A percentile compares a stretch with the other conserved stretches of the same genome.
Conservation (phyloP, 2,113 vertebrate genomes). For the Alectura lathami region DNA sequence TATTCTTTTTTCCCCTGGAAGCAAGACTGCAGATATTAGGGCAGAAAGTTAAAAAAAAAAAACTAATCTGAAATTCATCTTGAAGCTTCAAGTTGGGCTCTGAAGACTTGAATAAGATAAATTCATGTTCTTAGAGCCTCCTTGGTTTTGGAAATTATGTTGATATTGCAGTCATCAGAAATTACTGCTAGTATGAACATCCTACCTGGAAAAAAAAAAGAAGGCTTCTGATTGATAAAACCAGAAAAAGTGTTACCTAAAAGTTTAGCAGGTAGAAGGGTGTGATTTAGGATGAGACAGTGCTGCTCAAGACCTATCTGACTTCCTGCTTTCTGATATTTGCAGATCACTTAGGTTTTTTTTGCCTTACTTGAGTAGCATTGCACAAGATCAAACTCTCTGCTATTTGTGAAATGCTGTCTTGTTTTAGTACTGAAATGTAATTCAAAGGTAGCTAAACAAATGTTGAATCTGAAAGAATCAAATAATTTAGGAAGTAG, state of each 20-base stretch:
- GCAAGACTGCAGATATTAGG: neutral
- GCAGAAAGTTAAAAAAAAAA: neutral
- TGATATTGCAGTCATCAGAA: neutral
- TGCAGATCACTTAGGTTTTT: neutral
- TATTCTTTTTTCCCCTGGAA: neutral
- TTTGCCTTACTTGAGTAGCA: neutral
- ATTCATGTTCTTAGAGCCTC: fast-evolving
- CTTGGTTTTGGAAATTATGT: neutral
- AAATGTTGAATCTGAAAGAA: neutral
- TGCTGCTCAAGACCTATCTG: neutral
- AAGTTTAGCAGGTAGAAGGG: neutral
- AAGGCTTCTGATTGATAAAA: neutral
- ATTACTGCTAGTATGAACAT: neutral
- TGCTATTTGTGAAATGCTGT: neutral
- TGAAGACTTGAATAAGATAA: neutral
- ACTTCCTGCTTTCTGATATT: neutral
- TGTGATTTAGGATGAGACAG: neutral
- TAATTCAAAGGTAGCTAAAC: neutral
- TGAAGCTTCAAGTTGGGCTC: neutral
- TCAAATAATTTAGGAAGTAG: neutral
- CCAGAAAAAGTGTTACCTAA: neutral
- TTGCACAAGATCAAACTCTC: neutral
- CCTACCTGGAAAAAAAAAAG: neutral
- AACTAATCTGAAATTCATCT: neutral
- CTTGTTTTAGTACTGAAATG: neutral